Evolutionary conservation across 2,888 invertebrate genomes (phyloP).

Genomic region (Ypsolopha scabrella): DNA sequence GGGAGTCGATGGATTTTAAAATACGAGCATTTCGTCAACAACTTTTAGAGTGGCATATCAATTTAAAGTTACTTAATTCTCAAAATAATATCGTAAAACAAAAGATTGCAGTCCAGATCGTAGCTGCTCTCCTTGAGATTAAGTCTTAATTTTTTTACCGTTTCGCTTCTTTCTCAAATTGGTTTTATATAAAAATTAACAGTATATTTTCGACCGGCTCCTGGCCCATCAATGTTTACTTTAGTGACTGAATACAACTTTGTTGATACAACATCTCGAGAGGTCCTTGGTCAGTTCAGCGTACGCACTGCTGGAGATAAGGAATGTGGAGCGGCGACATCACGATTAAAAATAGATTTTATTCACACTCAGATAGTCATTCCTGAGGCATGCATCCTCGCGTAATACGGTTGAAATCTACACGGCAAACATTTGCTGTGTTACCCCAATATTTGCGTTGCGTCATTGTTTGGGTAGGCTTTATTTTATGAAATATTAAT

Average conservation of each 20-base stretch:
- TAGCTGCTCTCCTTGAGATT: too few relatives aligned
- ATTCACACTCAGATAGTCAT: slow-evolving; percentile 46
- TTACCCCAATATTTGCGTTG: not conserved
- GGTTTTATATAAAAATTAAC: too few relatives aligned
- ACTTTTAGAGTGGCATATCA: too few relatives aligned
- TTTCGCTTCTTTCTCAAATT: too few relatives aligned
- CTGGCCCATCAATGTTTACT: too few relatives aligned
- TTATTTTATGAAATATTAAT: not conserved
- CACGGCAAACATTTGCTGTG: slow-evolving; percentile 1
- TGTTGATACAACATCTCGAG: not conserved
- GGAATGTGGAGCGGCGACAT: slow-evolving; percentile 55
- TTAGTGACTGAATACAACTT: not conserved
- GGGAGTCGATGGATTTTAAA: too few relatives aligned
- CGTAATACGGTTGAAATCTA: slow-evolving; percentile 1
- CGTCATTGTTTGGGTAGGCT: not conserved
- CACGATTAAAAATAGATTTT: slow-evolving; percentile 65
- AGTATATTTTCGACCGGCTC: too few relatives aligned
- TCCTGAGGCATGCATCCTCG: slow-evolving; percentile 25
- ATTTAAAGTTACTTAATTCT: too few relatives aligned
- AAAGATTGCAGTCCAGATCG: too few relatives aligned
- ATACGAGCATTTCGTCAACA: too few relatives aligned
- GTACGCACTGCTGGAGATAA: slow-evolving; percentile 31
- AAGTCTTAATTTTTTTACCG: too few relatives aligned
- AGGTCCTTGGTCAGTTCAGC: not conserved
- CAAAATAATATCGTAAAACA: too few relatives aligned